Evolutionary conservation across 64 coral and sea anemone species (phyloP).

Genomic region (Cladopsammia gracilis): DNA sequence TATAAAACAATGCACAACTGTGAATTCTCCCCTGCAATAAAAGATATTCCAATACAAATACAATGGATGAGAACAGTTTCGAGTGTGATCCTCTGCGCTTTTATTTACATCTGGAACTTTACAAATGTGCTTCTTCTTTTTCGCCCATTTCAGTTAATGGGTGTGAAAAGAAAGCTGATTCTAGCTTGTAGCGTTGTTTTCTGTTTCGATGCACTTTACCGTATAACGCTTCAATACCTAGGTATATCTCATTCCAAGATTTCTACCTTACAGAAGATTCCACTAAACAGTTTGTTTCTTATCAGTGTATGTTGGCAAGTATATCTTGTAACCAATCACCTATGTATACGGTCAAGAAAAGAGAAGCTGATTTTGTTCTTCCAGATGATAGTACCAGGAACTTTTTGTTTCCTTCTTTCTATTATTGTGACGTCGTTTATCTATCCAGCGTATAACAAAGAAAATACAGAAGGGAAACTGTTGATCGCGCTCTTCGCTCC

Average conservation of each 20-base stretch:
- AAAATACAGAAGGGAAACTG: background rate
- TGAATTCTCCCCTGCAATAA: background rate
- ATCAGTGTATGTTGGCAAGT: background rate
- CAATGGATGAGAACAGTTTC: conserved; percentile 18
- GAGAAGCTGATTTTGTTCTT: too few relatives aligned
- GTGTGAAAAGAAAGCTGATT: background rate
- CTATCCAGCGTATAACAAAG: background rate
- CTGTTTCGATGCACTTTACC: background rate
- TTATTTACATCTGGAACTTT: background rate
- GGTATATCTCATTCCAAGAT: background rate
- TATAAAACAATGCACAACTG: background rate
- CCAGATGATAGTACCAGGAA: background rate
- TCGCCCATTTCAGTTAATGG: conserved; percentile 4
- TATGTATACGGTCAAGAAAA: background rate
- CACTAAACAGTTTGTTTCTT: background rate
- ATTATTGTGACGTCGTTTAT: background rate
- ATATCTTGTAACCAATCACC: background rate
- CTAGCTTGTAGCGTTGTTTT: background rate
- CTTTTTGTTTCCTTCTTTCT: background rate
- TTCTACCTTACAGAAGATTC: background rate
- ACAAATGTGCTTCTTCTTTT: background rate
- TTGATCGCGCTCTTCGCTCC: conserved; percentile 8
- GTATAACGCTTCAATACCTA: background rate
- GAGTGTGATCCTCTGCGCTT: background rate
- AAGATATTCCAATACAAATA: background rate